Evolutionary conservation across 2,113 vertebrate genomes (phyloP).

Genomic region (Cyphomyrus plagiostoma): DNA sequence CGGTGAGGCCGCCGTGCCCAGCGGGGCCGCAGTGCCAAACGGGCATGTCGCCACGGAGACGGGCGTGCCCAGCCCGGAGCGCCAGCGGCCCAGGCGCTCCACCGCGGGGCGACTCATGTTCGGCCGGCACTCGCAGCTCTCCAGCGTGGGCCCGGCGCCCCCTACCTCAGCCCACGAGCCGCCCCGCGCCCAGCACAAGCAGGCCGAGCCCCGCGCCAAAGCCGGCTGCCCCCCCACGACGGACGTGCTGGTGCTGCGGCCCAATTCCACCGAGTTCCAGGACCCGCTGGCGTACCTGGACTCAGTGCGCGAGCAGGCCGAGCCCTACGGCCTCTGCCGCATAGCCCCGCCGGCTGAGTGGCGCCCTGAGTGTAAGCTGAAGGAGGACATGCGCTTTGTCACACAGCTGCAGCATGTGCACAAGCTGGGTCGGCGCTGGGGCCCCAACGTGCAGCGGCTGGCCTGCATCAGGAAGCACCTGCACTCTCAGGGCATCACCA

Average conservation of each 20-base stretch:
- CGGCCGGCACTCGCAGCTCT: conserved; percentile 80
- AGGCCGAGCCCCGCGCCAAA: conserved; percentile 68
- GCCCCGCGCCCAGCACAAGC: conserved; percentile 64
- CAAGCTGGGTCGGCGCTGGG: conserved; percentile 96
- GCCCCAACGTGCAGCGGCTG: conserved; percentile 93
- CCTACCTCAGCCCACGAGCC: conserved; percentile 85
- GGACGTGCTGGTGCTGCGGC: conserved; percentile 81
- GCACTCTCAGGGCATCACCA: conserved; percentile 99
- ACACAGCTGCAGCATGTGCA: conserved; percentile 97
- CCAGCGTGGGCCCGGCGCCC: neutral
- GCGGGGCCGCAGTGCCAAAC: conserved; percentile 61
- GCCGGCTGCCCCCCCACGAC: conserved; percentile 75
- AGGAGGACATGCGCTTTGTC: conserved; percentile 97
- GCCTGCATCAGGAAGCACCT: conserved; percentile 99
- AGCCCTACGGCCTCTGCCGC: conserved; percentile 86
- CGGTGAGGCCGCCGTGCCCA: conserved; percentile 66
- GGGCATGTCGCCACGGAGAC: conserved; percentile 63
- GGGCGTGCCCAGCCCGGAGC: conserved; percentile 53
- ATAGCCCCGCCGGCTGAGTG: conserved; percentile 90
- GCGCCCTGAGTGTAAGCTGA: conserved; percentile 97
- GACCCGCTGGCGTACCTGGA: conserved; percentile 95
- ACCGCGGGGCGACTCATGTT: conserved; percentile 82
- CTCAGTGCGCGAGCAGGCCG: conserved; percentile 81
- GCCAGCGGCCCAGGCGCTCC: conserved; percentile 70
- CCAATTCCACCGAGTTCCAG: conserved; percentile 85